Evolutionary conservation across 2,888 invertebrate species (phyloP).

Genomic region (Platynereis dumerilii): DNA sequence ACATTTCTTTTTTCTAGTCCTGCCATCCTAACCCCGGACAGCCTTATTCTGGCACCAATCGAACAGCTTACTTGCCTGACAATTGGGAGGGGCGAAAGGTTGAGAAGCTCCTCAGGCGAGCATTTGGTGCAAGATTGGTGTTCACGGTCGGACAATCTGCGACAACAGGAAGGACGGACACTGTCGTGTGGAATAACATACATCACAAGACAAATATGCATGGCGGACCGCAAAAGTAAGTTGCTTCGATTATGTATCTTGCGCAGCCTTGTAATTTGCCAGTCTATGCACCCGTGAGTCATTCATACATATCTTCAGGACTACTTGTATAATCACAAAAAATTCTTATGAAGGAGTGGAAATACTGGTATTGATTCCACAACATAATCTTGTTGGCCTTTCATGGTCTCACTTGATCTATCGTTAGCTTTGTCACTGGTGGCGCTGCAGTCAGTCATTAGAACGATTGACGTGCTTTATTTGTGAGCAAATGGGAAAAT

Average conservation of each 20-base stretch:
- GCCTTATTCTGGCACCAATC: slow-evolving; percentile 40
- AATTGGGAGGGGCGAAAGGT: slow-evolving; percentile 39
- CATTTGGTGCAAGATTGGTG: slow-evolving; percentile 44
- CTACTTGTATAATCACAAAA: too few relatives aligned
- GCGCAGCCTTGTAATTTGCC: too few relatives aligned
- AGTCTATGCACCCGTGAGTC: too few relatives aligned
- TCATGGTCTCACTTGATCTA: too few relatives aligned
- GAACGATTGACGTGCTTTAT: too few relatives aligned
- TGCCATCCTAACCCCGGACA: slow-evolving; percentile 47
- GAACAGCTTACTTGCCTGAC: slow-evolving; percentile 48
- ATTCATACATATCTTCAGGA: too few relatives aligned
- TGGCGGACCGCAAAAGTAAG: slow-evolving; percentile 46
- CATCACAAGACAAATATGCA: slow-evolving; percentile 49
- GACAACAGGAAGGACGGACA: slow-evolving; percentile 43
- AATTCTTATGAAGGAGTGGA: too few relatives aligned
- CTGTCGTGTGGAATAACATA: slow-evolving; percentile 52
- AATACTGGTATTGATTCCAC: too few relatives aligned
- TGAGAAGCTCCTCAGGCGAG: slow-evolving; percentile 37
- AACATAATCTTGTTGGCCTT: too few relatives aligned
- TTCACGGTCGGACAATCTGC: slow-evolving; percentile 50
- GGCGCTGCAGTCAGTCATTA: too few relatives aligned
- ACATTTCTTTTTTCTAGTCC: slow-evolving; percentile 11
- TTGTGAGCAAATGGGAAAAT: too few relatives aligned
- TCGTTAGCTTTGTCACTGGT: too few relatives aligned
- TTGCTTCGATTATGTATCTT: background rate